Percentiles rank a stretch among this genome's conserved stretches.
These are phyloP conservation scores for Geopemphigus sp. DNA, from an alignment of 1,140 invertebrate species.

Conservation along the genomic window DNA sequence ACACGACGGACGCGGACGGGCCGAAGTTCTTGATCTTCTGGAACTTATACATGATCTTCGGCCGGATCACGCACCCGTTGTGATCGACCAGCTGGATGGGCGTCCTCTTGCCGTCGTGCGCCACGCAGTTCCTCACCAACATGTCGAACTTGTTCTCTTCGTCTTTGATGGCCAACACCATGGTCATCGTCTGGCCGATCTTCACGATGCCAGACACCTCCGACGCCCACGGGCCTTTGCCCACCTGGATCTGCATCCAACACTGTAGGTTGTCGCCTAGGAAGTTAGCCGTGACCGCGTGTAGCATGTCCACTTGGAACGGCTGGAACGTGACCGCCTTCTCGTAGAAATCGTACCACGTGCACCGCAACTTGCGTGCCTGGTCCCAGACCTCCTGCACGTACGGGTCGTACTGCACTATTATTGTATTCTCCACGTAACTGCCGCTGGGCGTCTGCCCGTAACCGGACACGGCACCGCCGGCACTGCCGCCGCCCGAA, in stretches of 20 bases:
- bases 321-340: constrained; percentile 90
- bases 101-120: constrained; percentile 87
- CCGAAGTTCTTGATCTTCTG: constrained; percentile 96
- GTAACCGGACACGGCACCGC: constrained; percentile 71
- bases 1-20: constrained; percentile 86
- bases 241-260: constrained; percentile 95
- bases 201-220: constrained; percentile 93
- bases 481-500: constrained; percentile 72
- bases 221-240: constrained; percentile 90
- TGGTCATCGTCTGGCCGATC: constrained; percentile 94
- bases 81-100: constrained; percentile 91
- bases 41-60: constrained; percentile 90
- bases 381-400: constrained; percentile 76
- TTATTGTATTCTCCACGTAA: constrained; percentile 92
- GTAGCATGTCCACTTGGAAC: constrained; percentile 91
- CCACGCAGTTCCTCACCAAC: constrained; percentile 89
- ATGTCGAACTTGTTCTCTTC: constrained; percentile 95
- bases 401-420: constrained; percentile 91
- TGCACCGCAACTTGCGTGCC: constrained; percentile 81
- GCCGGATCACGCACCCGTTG: constrained; percentile 84
- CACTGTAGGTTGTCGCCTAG: constrained; percentile 91
- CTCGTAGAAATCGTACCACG: constrained; percentile 94
- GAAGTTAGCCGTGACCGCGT: constrained; percentile 91
- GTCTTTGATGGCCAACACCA: constrained; percentile 92
- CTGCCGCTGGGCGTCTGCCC: constrained; percentile 77